Evolutionary conservation across 2,113 vertebrate species (phyloP).

Genomic region (Vireo altiloquus): DNA sequence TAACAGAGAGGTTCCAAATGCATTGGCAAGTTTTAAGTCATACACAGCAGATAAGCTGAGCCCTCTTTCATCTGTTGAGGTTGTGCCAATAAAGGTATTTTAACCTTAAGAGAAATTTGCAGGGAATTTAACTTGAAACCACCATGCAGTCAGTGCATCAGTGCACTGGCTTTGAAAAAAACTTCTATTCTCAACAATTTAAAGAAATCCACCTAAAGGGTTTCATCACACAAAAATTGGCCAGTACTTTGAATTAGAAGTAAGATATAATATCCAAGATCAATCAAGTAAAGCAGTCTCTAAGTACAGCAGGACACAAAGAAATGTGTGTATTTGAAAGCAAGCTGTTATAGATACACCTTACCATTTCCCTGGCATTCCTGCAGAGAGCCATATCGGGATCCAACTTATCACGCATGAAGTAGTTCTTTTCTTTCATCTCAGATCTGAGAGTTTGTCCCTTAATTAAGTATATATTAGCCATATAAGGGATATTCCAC

Average conservation of each 20-base stretch:
- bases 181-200: not conserved
- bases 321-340: not conserved
- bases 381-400: conserved; percentile 95
- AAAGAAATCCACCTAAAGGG: not conserved
- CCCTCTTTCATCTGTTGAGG: not conserved
- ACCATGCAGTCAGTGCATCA: not conserved
- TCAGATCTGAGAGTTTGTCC: conserved; percentile 85
- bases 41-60: not conserved
- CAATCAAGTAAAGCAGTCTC: not conserved
- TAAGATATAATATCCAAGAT: conserved; percentile 22
- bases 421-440: conserved; percentile 90
- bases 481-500: conserved; percentile 97
- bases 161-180: not conserved
- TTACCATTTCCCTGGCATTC: conserved; percentile 93
- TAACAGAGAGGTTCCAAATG: not conserved
- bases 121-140: not conserved
- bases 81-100: not conserved
- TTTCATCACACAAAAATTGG: conserved; percentile 70
- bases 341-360: not conserved
- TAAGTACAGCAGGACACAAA: conserved; percentile 17
- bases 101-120: not conserved
- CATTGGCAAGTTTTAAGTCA: not conserved
- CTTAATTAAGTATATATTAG: conserved; percentile 92
- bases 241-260: conserved; percentile 71
- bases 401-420: conserved; percentile 91